These are phyloP conservation scores for Python bivittatus DNA, from an alignment of 2,113 vertebrate genomes.

Conservation along the genomic window DNA sequence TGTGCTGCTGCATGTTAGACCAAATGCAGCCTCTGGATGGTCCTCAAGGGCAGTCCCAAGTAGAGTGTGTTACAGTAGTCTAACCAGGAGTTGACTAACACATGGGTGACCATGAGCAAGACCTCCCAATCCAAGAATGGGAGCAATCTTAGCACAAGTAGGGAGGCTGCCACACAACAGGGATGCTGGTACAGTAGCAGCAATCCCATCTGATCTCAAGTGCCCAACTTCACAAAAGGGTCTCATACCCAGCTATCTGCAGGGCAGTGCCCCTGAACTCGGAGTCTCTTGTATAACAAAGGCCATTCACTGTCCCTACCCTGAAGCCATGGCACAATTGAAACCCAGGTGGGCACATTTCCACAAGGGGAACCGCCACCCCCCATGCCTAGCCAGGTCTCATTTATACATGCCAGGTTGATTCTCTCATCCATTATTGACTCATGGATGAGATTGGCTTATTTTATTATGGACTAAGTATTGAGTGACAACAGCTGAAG, in stretches of 20 bases:
- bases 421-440: not conserved
- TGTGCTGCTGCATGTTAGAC: not conserved
- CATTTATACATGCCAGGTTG: rapidly evolving
- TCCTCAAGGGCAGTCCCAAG: not conserved
- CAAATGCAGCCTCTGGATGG: not conserved
- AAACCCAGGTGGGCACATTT: not conserved
- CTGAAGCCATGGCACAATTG: not conserved
- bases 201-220: not conserved
- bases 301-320: not conserved
- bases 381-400: not conserved
- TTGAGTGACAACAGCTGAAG: not conserved
- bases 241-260: not conserved
- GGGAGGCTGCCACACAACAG: not conserved
- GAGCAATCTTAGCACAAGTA: not conserved
- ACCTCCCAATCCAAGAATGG: not conserved
- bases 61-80: not conserved
- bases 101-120: not conserved
- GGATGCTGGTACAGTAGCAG: not conserved
- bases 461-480: not conserved
- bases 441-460: not conserved
- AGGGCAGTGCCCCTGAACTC: not conserved
- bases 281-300: not conserved
- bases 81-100: not conserved
- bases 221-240: not conserved
- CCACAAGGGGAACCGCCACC: not conserved